Evolutionary conservation across 2,888 invertebrate species (phyloP).

Genomic region (Campaea margaritaria): DNA sequence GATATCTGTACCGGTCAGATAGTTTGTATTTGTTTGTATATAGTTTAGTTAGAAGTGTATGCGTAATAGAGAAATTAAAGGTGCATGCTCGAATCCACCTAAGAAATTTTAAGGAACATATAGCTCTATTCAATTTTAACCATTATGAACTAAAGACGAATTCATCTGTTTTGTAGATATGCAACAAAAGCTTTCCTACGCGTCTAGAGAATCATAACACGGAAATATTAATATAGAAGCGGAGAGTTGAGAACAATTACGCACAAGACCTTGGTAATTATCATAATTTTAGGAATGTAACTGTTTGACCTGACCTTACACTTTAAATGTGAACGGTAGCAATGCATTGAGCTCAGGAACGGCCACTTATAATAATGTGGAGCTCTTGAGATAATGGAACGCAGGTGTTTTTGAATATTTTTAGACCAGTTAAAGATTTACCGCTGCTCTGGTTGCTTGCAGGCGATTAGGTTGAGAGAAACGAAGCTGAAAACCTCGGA

Average conservation of each 20-base stretch:
- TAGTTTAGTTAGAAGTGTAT: too few relatives aligned
- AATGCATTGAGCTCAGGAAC: constrained; percentile 40
- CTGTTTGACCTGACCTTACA: constrained; percentile 51
- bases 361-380: constrained; percentile 43
- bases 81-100: too few relatives aligned
- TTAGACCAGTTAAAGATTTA: constrained; percentile 29
- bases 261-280: constrained; percentile 42
- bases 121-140: too few relatives aligned
- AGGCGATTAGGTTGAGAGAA: too few relatives aligned
- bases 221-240: constrained; percentile 11
- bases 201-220: constrained; percentile 18
- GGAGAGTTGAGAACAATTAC: constrained; percentile 33
- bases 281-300: constrained; percentile 38
- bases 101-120: too few relatives aligned
- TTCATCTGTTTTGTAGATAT: too few relatives aligned
- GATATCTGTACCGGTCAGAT: too few relatives aligned
- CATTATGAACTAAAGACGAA: too few relatives aligned
- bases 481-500: not conserved
- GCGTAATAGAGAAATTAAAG: too few relatives aligned
- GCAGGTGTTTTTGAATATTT: constrained; percentile 40
- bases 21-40: too few relatives aligned
- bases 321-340: constrained; percentile 52
- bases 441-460: too few relatives aligned
- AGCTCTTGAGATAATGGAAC: constrained; percentile 23
- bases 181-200: too few relatives aligned